Conservation (phyloP, 2,113 vertebrate species). For the Cairina moschata region DNA sequence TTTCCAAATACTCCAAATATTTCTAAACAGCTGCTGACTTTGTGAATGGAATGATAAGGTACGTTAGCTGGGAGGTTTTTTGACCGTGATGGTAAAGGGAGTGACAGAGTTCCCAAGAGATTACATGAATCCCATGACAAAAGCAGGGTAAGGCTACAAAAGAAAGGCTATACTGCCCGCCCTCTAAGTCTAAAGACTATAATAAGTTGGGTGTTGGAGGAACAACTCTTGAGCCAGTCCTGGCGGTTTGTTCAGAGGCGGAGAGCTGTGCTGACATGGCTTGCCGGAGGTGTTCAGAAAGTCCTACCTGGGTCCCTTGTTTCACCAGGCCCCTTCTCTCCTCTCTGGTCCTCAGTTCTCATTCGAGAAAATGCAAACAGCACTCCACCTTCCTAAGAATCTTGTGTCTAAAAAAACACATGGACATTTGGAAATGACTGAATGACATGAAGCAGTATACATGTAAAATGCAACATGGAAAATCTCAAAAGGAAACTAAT, state of each 20-base stretch:
- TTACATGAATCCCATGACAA: neutral
- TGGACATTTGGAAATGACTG: neutral
- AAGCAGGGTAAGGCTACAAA: neutral
- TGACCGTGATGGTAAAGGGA: neutral
- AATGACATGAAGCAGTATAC: neutral
- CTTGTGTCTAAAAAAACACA: neutral
- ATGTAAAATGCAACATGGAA: neutral
- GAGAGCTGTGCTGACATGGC: fast-evolving
- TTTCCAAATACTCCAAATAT: neutral
- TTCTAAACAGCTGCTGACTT: neutral
- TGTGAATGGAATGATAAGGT: neutral
- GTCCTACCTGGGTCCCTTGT: neutral
- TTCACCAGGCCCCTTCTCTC: neutral
- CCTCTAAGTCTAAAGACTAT: no score
- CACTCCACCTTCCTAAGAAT: neutral
- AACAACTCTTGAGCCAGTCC: neutral
- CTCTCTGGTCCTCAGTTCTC: neutral
- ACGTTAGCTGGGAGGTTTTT: neutral
- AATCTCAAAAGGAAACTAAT: neutral
- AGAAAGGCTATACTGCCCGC: neutral
- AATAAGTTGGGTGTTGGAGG: neutral
- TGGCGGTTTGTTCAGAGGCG: neutral
- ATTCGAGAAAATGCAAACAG: neutral
- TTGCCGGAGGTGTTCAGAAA: neutral
- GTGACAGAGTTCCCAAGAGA: neutral